These are phyloP conservation scores for Platycercus adscitus DNA, from an alignment of 2,113 vertebrate genomes.

Conservation along the genomic window DNA sequence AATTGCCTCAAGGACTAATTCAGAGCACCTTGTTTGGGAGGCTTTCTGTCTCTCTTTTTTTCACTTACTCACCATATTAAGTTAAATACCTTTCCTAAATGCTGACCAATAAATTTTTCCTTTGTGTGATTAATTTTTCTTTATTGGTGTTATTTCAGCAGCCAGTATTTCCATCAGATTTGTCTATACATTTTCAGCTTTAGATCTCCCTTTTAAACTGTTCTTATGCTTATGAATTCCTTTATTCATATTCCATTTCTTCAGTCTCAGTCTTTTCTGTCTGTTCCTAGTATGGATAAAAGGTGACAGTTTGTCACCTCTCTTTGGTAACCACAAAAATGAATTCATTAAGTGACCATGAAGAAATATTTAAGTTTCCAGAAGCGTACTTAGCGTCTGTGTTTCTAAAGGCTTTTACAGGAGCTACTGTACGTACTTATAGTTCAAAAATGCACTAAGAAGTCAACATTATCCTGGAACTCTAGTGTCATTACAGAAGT, in stretches of 20 bases:
- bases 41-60: not conserved
- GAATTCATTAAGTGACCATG: not conserved
- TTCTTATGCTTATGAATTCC: not conserved
- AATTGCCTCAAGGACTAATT: not conserved
- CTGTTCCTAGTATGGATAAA: not conserved
- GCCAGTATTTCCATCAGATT: not conserved
- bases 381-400: not conserved
- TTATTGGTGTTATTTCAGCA: not conserved
- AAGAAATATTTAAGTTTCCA: conserved; percentile 14
- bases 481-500: not conserved
- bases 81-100: not conserved
- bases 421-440: not conserved
- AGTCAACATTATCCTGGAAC: not conserved
- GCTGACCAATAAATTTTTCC: not conserved
- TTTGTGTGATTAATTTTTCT: not conserved
- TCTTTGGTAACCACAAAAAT: not conserved
- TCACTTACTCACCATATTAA: not conserved
- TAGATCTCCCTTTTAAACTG: not conserved
- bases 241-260: not conserved
- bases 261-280: not conserved
- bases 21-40: not conserved
- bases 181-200: not conserved
- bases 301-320: not conserved
- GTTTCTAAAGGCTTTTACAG: not conserved
- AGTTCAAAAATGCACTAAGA: not conserved